Conservation (phyloP, 2,888 invertebrate genomes). For the Callimorpha dominula region DNA sequence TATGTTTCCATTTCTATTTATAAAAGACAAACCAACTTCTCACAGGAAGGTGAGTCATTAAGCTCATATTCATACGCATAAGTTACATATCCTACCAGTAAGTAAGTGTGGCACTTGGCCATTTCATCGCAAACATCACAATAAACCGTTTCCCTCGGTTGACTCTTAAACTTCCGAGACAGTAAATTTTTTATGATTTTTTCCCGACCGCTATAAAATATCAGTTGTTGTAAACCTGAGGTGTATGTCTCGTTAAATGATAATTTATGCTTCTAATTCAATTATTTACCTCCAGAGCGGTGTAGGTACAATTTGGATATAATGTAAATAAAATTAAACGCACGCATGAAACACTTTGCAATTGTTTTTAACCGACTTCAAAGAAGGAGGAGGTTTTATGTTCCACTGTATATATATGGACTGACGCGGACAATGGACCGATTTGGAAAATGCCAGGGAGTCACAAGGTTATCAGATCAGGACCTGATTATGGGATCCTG, state of each 20-base stretch:
- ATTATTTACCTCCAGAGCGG: not conserved
- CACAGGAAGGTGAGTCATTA: not conserved
- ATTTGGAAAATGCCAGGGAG: no score
- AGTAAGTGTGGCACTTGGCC: constrained; percentile 31
- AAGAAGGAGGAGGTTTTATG: no score
- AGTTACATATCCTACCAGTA: constrained; percentile 20
- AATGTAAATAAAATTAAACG: not conserved
- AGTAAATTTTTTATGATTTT: constrained; percentile 46
- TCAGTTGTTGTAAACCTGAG: constrained; percentile 45
- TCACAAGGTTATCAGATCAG: no score
- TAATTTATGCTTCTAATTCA: constrained; percentile 18
- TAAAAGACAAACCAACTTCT: not conserved
- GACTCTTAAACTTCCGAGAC: constrained; percentile 36
- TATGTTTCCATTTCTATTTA: not conserved
- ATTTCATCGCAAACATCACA: constrained; percentile 34
- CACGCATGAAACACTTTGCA: no score
- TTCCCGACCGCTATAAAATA: constrained; percentile 43
- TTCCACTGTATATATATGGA: no score
- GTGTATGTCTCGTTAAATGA: constrained; percentile 25
- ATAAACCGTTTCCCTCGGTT: constrained; percentile 35
- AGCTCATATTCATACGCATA: constrained; percentile 13
- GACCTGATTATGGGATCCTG: no score
- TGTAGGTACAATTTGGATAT: not conserved
- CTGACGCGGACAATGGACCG: no score
- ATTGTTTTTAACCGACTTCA: no score